phyloP scores from a whole-genome alignment of 2,888 invertebrate species.

The Rapana venosa region DNA sequence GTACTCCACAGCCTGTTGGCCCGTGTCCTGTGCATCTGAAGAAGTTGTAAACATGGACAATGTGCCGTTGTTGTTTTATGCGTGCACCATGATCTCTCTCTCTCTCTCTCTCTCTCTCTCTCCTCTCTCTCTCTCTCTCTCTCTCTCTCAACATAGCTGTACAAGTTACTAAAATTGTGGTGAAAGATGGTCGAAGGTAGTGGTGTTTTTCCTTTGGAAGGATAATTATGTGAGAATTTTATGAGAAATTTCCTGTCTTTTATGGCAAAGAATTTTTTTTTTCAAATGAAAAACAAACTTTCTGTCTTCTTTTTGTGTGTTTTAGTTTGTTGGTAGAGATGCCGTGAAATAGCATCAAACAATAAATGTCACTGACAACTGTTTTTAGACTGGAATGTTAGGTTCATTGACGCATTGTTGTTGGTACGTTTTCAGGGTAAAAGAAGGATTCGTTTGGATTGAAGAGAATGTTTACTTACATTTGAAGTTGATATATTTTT shows the following conservation, averaged over 20 bases:
- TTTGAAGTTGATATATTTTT: no score
- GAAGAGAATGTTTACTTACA: no score
- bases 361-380: no score
- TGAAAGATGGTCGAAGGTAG: not conserved
- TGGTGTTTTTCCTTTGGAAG: not conserved
- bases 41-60: not conserved
- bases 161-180: not conserved
- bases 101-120: not conserved
- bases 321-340: no score
- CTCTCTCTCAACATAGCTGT: not conserved
- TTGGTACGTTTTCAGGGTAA: no score
- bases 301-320: no score
- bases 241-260: not conserved
- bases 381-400: no score
- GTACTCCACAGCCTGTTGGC: constrained; percentile 69
- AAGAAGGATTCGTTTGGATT: no score
- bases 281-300: no score
- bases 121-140: not conserved
- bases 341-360: no score
- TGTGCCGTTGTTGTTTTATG: not conserved
- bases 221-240: not conserved
- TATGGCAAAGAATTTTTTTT: no score
- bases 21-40: constrained; percentile 53
- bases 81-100: not conserved
- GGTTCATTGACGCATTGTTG: no score